These are phyloP conservation scores for Odocoileus hemionus DNA, from an alignment of 2,113 vertebrate genomes.

Conservation along the genomic window DNA sequence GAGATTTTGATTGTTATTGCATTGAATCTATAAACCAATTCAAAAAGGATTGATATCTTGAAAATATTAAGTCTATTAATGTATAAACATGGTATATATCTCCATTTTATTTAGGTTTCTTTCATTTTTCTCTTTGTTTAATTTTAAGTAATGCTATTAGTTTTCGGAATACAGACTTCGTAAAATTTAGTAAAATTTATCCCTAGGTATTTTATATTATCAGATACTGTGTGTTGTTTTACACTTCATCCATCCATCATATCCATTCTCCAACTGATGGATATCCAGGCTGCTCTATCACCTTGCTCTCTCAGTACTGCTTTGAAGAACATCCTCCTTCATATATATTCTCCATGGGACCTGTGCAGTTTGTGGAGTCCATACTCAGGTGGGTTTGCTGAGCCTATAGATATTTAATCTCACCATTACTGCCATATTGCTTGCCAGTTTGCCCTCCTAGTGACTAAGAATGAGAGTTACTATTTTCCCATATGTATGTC, in stretches of 20 bases:
- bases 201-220: background rate
- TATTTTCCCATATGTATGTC: background rate
- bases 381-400: background rate
- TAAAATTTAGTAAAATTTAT: background rate
- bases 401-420: background rate
- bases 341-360: background rate
- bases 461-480: background rate
- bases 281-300: background rate
- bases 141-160: background rate
- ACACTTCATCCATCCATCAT: background rate
- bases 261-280: background rate
- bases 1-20: background rate
- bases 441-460: background rate
- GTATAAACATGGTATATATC: background rate
- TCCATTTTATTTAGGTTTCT: background rate
- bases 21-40: background rate
- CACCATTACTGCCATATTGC: background rate
- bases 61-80: background rate
- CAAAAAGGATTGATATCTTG: background rate
- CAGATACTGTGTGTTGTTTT: background rate
- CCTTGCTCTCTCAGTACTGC: background rate
- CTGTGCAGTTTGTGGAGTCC: background rate
- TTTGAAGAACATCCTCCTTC: background rate
- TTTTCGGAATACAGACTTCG: background rate
- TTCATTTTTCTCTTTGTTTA: background rate